A percentile compares a stretch with the other conserved stretches of the same genome.
phyloP scores from a whole-genome alignment of 2,888 invertebrate species.

The Venusia cambrica region DNA sequence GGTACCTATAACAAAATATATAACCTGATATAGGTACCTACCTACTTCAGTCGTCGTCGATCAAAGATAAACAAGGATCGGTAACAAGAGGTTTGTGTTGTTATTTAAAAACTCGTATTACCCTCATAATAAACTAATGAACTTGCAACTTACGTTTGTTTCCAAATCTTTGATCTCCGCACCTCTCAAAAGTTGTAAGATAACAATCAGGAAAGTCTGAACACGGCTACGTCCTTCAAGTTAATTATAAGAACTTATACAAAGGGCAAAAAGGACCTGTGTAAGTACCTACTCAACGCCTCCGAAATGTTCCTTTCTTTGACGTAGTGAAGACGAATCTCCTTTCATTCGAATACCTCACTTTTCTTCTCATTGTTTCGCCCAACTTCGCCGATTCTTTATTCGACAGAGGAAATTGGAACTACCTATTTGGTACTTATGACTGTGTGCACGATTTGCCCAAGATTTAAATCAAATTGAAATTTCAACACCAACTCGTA shows the following conservation, averaged over 20 bases:
- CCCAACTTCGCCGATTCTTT: slow-evolving; percentile 29
- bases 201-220: slow-evolving; percentile 45
- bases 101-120: too few species aligned
- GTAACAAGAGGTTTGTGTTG: too few species aligned
- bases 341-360: slow-evolving; percentile 37
- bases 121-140: slow-evolving; percentile 3
- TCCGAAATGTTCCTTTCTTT: slow-evolving; percentile 38
- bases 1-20: too few species aligned
- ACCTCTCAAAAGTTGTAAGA: slow-evolving; percentile 42
- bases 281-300: slow-evolving; percentile 43
- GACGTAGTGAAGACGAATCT: slow-evolving; percentile 37
- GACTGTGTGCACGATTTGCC: too few species aligned
- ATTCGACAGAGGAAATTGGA: slow-evolving; percentile 8
- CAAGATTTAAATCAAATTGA: slow-evolving; percentile 27
- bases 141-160: slow-evolving; percentile 24
- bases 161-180: slow-evolving; percentile 43
- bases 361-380: slow-evolving; percentile 38
- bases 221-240: slow-evolving; percentile 42
- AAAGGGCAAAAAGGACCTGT: slow-evolving; percentile 38
- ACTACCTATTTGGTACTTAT: slow-evolving; percentile 5
- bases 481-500: slow-evolving; percentile 27
- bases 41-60: too few species aligned
- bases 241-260: slow-evolving; percentile 50
- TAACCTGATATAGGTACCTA: too few species aligned
- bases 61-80: too few species aligned